phyloP scores from a whole-genome alignment of 2,888 invertebrate species.

The Hirtodrosophila histrioides region DNA sequence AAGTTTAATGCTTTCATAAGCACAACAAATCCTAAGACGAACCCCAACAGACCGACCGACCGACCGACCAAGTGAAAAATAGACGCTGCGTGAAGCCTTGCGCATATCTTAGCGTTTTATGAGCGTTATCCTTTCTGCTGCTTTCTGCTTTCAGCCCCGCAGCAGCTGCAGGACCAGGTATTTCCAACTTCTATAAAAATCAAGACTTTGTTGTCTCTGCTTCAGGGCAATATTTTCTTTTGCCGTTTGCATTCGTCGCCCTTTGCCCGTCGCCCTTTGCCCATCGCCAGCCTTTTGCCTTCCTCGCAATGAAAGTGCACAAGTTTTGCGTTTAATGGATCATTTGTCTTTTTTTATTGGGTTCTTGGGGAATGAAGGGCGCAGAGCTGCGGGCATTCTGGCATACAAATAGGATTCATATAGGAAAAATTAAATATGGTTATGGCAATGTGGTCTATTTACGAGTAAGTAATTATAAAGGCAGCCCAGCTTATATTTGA shows the following conservation, averaged over 20 bases:
- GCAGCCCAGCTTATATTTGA: too few relatives aligned
- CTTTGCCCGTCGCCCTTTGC: conserved; percentile 14
- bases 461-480: not conserved
- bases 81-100: conserved; percentile 72
- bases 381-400: conserved; percentile 4
- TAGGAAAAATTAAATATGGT: conserved; percentile 50
- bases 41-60: conserved; percentile 12
- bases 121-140: conserved; percentile 66
- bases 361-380: conserved; percentile 14
- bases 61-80: conserved; percentile 67
- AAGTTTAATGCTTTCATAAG: conserved; percentile 81
- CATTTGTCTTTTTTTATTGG: conserved; percentile 79
- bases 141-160: conserved; percentile 1
- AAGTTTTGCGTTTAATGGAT: conserved; percentile 78
- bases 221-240: conserved; percentile 74
- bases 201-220: conserved; percentile 80
- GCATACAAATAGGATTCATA: conserved; percentile 42
- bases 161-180: conserved; percentile 47
- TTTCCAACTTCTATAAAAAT: conserved; percentile 67
- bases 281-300: conserved; percentile 3
- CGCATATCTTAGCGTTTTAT: conserved; percentile 77
- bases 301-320: conserved; percentile 72
- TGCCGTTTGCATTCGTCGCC: conserved; percentile 55
- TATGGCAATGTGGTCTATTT: conserved; percentile 25
- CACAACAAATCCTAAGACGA: conserved; percentile 79